Evolutionary conservation across 2,888 invertebrate genomes (phyloP).

Genomic region (Noctua janthina): DNA sequence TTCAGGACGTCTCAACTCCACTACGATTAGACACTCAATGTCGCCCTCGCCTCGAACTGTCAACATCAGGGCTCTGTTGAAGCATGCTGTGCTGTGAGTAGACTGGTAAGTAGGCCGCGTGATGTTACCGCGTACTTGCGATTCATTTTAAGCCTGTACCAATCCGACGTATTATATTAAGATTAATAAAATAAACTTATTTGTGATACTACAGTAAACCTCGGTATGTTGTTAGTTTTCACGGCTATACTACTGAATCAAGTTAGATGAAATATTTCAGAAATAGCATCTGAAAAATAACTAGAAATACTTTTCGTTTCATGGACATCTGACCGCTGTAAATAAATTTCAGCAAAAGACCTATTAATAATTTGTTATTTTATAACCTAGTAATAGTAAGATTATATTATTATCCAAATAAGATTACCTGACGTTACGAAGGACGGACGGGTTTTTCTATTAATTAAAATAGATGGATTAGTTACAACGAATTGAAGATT

Average conservation of each 20-base stretch:
- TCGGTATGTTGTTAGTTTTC: background rate
- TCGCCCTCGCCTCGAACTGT: no score
- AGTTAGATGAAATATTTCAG: background rate
- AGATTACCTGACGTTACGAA: background rate
- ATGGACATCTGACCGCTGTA: background rate
- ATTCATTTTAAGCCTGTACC: no score
- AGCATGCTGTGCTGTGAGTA: no score
- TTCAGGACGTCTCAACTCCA: no score
- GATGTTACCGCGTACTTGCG: no score
- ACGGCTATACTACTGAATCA: no score
- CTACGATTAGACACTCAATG: no score
- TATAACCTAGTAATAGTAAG: background rate
- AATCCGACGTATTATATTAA: no score
- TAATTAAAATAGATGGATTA: conserved; percentile 9
- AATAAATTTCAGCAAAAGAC: background rate
- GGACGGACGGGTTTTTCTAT: background rate
- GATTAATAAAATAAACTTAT: background rate
- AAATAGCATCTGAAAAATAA: background rate
- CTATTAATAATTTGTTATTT: background rate
- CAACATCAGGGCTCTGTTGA: no score
- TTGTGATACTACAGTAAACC: background rate
- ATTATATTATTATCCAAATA: background rate
- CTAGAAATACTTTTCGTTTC: background rate
- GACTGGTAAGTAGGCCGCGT: no score
- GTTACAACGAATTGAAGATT: background rate